Conservation (phyloP, 2,888 invertebrate species). For the Leptinotarsa haldemani region DNA sequence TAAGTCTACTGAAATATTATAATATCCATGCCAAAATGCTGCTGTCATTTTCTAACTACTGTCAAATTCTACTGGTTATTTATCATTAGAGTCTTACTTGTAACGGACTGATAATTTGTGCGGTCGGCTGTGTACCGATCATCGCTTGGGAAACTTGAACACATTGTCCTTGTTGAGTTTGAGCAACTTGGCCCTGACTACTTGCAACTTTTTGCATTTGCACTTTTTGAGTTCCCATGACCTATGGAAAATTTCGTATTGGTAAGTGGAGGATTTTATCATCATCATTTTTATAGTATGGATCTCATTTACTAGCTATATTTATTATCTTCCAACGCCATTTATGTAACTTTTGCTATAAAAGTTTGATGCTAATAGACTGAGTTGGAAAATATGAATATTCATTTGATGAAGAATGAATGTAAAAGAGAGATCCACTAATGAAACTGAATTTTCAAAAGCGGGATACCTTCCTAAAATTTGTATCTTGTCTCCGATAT, state of each 20-base stretch:
- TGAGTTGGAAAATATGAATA: too few relatives aligned
- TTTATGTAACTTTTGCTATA: too few relatives aligned
- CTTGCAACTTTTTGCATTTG: constrained; percentile 69
- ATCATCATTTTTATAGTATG: background rate
- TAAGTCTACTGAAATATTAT: constrained; percentile 33
- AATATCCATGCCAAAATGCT: constrained; percentile 22
- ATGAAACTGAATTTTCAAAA: too few relatives aligned
- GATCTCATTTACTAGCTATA: too few relatives aligned
- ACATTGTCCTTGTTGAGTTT: constrained; percentile 75
- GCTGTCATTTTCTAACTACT: constrained; percentile 42
- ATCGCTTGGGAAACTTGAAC: constrained; percentile 80
- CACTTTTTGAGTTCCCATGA: constrained; percentile 68
- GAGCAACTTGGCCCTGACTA: constrained; percentile 61
- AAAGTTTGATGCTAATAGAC: too few relatives aligned
- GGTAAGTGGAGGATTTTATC: constrained; percentile 6
- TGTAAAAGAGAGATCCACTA: too few relatives aligned
- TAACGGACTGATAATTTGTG: constrained; percentile 80
- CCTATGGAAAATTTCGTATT: constrained; percentile 51
- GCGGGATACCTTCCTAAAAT: too few relatives aligned
- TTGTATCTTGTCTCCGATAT: too few relatives aligned
- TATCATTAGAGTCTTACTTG: constrained; percentile 67
- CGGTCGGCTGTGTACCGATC: constrained; percentile 73
- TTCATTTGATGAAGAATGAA: too few relatives aligned
- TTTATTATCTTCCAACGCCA: too few relatives aligned
- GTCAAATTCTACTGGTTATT: constrained; percentile 41